Base-by-base conservation (phyloP, 2,797 vertebrate species). In the Pyrocephalus nanus region DNA sequence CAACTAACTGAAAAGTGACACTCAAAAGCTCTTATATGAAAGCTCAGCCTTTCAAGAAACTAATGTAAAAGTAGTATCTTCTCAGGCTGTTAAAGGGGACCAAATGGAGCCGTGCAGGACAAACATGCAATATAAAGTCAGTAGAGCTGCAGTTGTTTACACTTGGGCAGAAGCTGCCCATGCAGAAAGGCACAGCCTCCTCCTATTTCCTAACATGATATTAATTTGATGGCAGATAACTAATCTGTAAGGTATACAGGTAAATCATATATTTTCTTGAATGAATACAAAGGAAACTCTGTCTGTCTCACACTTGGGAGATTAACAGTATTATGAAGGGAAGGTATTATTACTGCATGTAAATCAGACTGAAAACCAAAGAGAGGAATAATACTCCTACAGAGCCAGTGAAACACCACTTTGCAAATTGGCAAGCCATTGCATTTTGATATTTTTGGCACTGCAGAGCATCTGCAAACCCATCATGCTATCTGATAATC, bases 1-100 rank as follows among this genome's bases (percentile, higher is more conserved):
- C 74, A 94, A 42, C 30, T 92, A 94, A 91, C 80, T 90, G 34
- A 93, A 95, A 91, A 45, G 50, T 78, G 80, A 47, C 84, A 86
- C 53, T 96, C 51, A 86, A 58, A 94, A 94, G 64, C 84, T 92
- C 72, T 84, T 29, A 20, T 34, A 90, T 16, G 36, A 86, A 58
- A 80, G 62, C 38, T 57, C 11, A 4, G 29, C 40, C 93, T 86
- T 92, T 86, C 70, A 81, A 88, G 29, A 92, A 78, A 64, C 26
- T 53, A 38, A 72, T 42, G 29, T 27, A 40, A 45, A 73, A 60
- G 12, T 51, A 32, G 22, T 29, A 48, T 27, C 53, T 90, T 77
- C 64, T 83, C 38, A 71, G 80, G 50, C 15, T 91, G 16, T 55
- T 73, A 9, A 62, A 80, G 55, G 43, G 40, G 43, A 80, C 47